Conservation (phyloP, 2,113 vertebrate species). For the Trochalopteron elliotii region DNA sequence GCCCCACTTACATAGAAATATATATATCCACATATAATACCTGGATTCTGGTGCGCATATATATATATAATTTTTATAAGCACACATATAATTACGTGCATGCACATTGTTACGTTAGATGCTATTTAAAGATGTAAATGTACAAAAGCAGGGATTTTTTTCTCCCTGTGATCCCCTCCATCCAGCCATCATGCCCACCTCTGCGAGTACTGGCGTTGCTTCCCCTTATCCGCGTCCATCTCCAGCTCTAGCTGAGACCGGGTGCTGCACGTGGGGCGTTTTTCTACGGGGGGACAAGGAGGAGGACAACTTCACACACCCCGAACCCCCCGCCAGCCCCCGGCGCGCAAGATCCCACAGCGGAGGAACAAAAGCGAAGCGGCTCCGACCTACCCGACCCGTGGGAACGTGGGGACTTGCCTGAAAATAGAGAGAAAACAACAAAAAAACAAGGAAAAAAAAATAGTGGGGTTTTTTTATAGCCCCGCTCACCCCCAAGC, state of each 20-base stretch:
- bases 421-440: slow-evolving; percentile 32
- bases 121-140: not conserved
- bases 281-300: slow-evolving; percentile 60
- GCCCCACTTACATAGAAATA: rapidly evolving
- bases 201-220: slow-evolving; percentile 66
- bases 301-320: slow-evolving; percentile 63
- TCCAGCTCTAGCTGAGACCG: slow-evolving; percentile 65
- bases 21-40: not conserved
- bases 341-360: slow-evolving; percentile 28
- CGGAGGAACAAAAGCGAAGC: slow-evolving; percentile 56
- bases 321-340: slow-evolving; percentile 53
- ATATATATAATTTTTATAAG: not conserved
- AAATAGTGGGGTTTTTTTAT: not conserved
- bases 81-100: not conserved
- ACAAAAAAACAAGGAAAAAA: not conserved
- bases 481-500: not conserved
- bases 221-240: slow-evolving; percentile 64
- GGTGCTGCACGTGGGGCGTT: slow-evolving; percentile 64
- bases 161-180: not conserved
- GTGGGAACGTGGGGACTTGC: slow-evolving; percentile 34
- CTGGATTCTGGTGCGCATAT: too few relatives aligned
- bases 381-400: slow-evolving; percentile 50
- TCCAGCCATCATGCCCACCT: slow-evolving; percentile 43
- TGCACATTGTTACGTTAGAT: rapidly evolving
- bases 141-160: not conserved